These are phyloP conservation scores for Trachymyrmex cornetzi DNA, from an alignment of 1,140 invertebrate genomes.

Conservation along the genomic window DNA sequence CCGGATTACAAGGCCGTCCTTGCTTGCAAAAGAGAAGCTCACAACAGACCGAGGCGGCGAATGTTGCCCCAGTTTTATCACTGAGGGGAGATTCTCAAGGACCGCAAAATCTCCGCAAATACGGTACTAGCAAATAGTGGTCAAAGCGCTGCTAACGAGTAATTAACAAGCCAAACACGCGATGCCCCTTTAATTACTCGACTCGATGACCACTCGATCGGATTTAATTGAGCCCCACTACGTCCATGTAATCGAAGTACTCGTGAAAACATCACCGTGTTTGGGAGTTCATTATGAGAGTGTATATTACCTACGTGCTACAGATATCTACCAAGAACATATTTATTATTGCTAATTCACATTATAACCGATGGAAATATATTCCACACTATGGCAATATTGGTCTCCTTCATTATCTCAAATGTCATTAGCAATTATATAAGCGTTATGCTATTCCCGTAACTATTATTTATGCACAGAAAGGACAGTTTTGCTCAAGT, in stretches of 20 bases:
- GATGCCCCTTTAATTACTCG: slow-evolving; percentile 66
- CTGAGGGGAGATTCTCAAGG: not conserved
- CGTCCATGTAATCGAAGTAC: not conserved
- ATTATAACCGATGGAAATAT: not conserved
- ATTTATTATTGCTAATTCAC: not conserved
- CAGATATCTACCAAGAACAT: not conserved
- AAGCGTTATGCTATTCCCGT: not conserved
- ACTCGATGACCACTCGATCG: slow-evolving; percentile 16
- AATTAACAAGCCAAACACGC: slow-evolving; percentile 59
- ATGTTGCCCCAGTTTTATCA: not conserved
- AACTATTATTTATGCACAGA: no score
- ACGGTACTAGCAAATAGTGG: slow-evolving; percentile 16
- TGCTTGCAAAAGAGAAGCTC: not conserved
- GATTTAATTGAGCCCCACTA: not conserved
- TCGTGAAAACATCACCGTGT: not conserved
- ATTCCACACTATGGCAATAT: not conserved
- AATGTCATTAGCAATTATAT: not conserved
- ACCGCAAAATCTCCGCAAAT: slow-evolving; percentile 63
- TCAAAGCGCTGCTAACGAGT: slow-evolving; percentile 60
- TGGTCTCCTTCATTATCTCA: not conserved
- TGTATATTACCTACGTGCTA: not conserved
- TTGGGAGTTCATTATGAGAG: not conserved
- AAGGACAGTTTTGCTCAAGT: no score
- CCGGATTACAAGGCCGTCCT: slow-evolving; percentile 26
- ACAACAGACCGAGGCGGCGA: not conserved